Percentiles rank a stretch among this genome's conserved stretches.
Conservation (phyloP, 2,888 invertebrate genomes). For the Trissolcus brochymenae region DNA sequence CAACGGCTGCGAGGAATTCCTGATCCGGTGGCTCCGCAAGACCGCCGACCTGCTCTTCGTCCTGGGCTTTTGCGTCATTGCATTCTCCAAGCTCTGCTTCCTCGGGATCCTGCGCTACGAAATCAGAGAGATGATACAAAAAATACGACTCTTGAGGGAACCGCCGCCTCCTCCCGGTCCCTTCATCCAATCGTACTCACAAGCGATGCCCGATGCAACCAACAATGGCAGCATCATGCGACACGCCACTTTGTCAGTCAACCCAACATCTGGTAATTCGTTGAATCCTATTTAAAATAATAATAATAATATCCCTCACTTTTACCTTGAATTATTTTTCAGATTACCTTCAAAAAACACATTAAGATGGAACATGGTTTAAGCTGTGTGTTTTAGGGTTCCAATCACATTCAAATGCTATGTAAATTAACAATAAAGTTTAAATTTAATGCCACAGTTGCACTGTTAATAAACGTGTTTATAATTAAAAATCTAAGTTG, state of each 20-base stretch:
- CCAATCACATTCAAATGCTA: too few species aligned
- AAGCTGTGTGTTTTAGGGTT: too few species aligned
- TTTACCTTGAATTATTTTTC: too few species aligned
- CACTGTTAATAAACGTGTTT: too few species aligned
- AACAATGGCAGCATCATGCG: slow-evolving; percentile 67
- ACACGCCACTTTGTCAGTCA: slow-evolving; percentile 66
- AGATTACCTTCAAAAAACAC: too few species aligned
- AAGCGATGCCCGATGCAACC: slow-evolving; percentile 65
- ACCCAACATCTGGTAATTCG: slow-evolving; percentile 64
- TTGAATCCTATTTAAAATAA: too few species aligned
- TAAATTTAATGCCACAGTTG: too few species aligned
- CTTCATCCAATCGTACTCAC: slow-evolving; percentile 68
- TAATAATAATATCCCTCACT: too few species aligned
- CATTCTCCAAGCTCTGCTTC: slow-evolving; percentile 92
- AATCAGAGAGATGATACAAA: slow-evolving; percentile 94
- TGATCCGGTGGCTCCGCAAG: slow-evolving; percentile 85
- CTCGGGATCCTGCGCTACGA: slow-evolving; percentile 90
- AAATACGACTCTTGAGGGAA: slow-evolving; percentile 85
- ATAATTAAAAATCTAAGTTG: too few species aligned
- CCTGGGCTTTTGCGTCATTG: slow-evolving; percentile 91
- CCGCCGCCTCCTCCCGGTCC: slow-evolving; percentile 68
- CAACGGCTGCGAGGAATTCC: slow-evolving; percentile 84
- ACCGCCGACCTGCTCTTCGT: slow-evolving; percentile 89
- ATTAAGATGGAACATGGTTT: too few species aligned
- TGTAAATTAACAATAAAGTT: too few species aligned